Evolutionary conservation across 2,888 invertebrate genomes (phyloP).

Genomic region (Myopa testacea): DNA sequence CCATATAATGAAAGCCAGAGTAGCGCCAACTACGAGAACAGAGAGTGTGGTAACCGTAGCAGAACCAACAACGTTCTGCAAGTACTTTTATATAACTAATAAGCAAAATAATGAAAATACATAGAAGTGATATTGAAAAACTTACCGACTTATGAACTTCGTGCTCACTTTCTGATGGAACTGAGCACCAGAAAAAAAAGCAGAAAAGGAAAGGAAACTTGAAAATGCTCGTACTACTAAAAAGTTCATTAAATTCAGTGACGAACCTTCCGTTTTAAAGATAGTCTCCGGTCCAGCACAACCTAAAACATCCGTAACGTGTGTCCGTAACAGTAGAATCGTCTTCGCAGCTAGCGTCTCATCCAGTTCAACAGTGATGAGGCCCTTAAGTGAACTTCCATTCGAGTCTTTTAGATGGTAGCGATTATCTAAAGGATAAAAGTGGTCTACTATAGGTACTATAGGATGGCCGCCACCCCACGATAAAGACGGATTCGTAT

Average conservation of each 20-base stretch:
- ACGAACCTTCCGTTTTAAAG: slow-evolving; percentile 54
- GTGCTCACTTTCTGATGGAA: too few relatives aligned
- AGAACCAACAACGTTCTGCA: slow-evolving; percentile 49
- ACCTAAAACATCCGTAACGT: slow-evolving; percentile 56
- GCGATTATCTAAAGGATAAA: slow-evolving; percentile 54
- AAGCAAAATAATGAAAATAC: neutral
- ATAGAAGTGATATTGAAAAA: neutral
- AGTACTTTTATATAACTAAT: too few relatives aligned
- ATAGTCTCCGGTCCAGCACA: slow-evolving; percentile 56
- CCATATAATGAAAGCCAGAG: slow-evolving; percentile 44
- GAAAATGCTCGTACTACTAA: too few relatives aligned
- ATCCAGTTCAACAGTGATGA: slow-evolving; percentile 44
- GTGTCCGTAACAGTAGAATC: slow-evolving; percentile 55
- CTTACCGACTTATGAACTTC: too few relatives aligned
- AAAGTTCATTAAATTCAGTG: too few relatives aligned
- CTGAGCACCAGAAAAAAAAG: neutral
- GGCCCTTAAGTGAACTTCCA: slow-evolving; percentile 48
- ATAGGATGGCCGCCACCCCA: slow-evolving; percentile 61
- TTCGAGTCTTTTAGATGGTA: slow-evolving; percentile 38
- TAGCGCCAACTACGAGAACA: slow-evolving; percentile 46
- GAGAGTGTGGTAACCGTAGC: slow-evolving; percentile 51
- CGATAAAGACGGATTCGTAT: slow-evolving; percentile 59
- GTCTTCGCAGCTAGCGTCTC: slow-evolving; percentile 43
- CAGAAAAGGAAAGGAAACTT: neutral
- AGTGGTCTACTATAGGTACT: slow-evolving; percentile 51